Percentiles rank a stretch among this genome's conserved stretches.
Evolutionary conservation across 2,797 vertebrate genomes (phyloP).

Genomic region (Falco cherrug): DNA sequence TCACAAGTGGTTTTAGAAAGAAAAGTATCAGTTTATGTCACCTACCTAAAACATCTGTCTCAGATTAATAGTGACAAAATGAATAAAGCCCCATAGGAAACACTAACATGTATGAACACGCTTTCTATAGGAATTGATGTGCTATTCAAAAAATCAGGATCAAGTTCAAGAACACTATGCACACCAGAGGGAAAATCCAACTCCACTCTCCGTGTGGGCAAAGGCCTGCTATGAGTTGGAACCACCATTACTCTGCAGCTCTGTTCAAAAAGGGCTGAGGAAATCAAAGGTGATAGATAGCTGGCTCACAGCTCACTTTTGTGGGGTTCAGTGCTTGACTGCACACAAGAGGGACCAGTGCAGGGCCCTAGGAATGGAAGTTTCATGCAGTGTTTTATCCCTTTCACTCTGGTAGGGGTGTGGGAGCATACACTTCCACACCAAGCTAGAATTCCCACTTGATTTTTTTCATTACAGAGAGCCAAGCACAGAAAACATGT

Average conservation of each 20-base stretch:
- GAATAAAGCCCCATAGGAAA: not conserved
- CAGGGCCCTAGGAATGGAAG: accelerated
- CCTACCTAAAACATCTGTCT: not conserved
- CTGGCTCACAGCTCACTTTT: not conserved
- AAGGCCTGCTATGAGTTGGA: not conserved
- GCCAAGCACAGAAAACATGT: not conserved
- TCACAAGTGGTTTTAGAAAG: not conserved
- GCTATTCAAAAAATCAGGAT: not conserved
- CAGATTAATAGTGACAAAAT: conserved; percentile 13
- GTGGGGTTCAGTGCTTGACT: accelerated
- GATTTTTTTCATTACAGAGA: not conserved
- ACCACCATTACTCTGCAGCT: not conserved
- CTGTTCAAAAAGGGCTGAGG: not conserved
- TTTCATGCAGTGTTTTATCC: not conserved
- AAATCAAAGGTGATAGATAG: not conserved
- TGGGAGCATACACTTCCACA: accelerated
- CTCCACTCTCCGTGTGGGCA: not conserved
- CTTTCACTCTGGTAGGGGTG: not conserved
- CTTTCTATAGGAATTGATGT: not conserved
- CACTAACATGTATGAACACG: not conserved
- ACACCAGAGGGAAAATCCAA: not conserved
- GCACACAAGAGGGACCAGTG: not conserved
- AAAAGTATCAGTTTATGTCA: not conserved
- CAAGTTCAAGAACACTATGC: not conserved
- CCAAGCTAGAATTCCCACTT: not conserved